Base-by-base conservation (phyloP, 2,113 vertebrate species). In the Podarcis muralis region DNA sequence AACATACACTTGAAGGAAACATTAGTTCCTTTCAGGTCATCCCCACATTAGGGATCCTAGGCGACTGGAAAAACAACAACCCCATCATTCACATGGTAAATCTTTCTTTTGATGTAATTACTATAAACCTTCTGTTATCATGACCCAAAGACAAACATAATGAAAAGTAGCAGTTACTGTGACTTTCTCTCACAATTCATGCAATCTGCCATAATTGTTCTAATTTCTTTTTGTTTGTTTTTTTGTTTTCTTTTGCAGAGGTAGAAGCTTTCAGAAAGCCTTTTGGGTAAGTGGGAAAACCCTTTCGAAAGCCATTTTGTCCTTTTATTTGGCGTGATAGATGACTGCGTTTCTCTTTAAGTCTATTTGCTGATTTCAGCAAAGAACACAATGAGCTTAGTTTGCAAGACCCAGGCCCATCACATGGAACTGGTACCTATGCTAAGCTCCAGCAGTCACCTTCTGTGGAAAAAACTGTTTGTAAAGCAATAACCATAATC, bases 231-330 rank as follows among this genome's bases (percentile, higher is more conserved):
- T 87, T 85, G 90, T 35, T 91, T 74, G 90, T 35, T 91, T 74
- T 85, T 37, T 85, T 83, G 90, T 96, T 96, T 96, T 96, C 87
- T 98, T 98, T 98, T 98, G 98, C 98, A 99, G 99, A 99, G 99
- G 99, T 99, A 99, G 99, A 99, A 98, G 98, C 98, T 99, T 99
- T 98, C 97, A 97, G 97, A 99, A 99, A 98, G 98, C 98, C 97
- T 98, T 99, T 98, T 98, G 98, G 98, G 97, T 97, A 98, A 98
- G 98, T 99, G 98, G 98, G 98, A 98, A 97, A 98, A 98, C 98
- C 98, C 98, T 97, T 98, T 98, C 92, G 96, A 98, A 98, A 99
- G 98, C 98, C 97, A 94, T 97, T 96, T 97, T 97, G 96, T 98
- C 98, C 97, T 97, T 98, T 98, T 99, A 98, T 99, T 99, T 99